Evolutionary conservation across 2,113 vertebrate species (phyloP).

Genomic region (Nibea albiflora): DNA sequence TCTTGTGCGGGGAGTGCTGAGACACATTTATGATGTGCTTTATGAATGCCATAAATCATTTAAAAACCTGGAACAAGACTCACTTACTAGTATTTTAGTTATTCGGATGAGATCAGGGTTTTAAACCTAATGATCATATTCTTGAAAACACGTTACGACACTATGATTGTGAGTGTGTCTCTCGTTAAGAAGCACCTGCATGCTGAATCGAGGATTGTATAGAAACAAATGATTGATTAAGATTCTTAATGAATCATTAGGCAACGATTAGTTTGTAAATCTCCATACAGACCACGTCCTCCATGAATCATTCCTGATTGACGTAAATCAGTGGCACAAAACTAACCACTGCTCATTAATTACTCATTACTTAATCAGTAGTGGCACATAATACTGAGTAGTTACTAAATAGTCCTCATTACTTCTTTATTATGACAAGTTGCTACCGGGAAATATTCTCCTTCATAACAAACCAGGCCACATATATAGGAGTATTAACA

Average conservation of each 20-base stretch:
- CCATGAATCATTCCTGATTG: not conserved
- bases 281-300: not conserved
- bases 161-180: not conserved
- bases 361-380: not conserved
- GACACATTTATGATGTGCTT: constrained; percentile 9
- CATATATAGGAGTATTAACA: no score
- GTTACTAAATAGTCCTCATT: no score
- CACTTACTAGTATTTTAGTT: not conserved
- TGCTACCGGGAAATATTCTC: no score
- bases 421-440: no score
- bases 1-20: no score
- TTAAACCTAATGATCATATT: not conserved
- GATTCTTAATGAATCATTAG: not conserved
- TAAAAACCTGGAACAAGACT: not conserved
- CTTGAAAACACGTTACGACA: not conserved
- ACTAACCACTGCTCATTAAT: not conserved
- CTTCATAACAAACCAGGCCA: no score
- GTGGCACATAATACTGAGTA: no score
- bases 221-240: not conserved
- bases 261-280: not conserved
- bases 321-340: not conserved
- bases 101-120: not conserved
- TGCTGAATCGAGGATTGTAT: not conserved
- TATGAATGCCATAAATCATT: not conserved
- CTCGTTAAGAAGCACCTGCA: not conserved